Evolutionary conservation across 2,888 invertebrate species (phyloP).

Genomic region (Eristalinus aeneus): DNA sequence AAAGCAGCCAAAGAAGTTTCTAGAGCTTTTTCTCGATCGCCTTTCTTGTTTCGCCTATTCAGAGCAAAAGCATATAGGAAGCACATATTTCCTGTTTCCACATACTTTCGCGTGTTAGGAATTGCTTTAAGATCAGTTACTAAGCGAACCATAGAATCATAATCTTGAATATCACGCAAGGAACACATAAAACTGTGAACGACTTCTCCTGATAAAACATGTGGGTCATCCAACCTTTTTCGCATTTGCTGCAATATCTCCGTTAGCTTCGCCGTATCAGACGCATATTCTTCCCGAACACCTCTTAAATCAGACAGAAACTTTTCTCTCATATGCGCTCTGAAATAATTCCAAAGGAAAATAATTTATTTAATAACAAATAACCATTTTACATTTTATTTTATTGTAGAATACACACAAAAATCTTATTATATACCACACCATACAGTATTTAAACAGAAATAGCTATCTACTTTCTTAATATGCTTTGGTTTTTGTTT

Average conservation of each 20-base stretch:
- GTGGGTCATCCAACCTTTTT: constrained; percentile 96
- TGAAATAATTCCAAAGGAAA: constrained; percentile 80
- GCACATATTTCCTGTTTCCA: constrained; percentile 94
- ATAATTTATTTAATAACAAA: neutral
- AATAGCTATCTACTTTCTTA: too few relatives aligned
- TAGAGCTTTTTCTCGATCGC: constrained; percentile 96
- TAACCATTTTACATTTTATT: neutral
- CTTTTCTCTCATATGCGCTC: constrained; percentile 98
- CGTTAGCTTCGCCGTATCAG: constrained; percentile 86
- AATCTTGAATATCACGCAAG: constrained; percentile 95
- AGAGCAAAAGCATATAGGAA: constrained; percentile 98
- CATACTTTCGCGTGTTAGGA: constrained; percentile 92
- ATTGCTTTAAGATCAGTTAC: constrained; percentile 96
- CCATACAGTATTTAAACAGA: too few relatives aligned
- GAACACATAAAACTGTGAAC: constrained; percentile 96
- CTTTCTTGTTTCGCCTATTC: constrained; percentile 95
- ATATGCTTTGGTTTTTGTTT: too few relatives aligned
- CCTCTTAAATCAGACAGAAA: constrained; percentile 96
- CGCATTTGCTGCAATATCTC: constrained; percentile 94
- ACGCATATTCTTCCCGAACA: constrained; percentile 92
- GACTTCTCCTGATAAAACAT: constrained; percentile 97
- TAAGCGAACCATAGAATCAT: constrained; percentile 97
- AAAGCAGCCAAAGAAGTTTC: constrained; percentile 95
- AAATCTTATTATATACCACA: neutral
- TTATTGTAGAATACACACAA: too few relatives aligned